phyloP scores from a whole-genome alignment of 2,113 vertebrate species.

The Strix aluco region DNA sequence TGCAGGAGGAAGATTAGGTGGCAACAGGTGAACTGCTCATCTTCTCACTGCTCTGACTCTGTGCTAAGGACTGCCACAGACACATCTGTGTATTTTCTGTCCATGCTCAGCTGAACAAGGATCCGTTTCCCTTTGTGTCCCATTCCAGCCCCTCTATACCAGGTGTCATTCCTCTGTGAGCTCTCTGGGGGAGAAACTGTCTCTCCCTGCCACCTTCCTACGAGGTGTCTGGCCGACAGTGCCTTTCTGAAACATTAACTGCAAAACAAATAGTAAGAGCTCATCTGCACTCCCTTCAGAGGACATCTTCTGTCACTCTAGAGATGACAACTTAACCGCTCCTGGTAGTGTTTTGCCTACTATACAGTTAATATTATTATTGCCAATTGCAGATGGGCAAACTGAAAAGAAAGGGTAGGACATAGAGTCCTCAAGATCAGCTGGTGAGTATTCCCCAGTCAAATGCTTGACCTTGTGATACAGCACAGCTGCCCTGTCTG shows the following conservation, averaged over 20 bases:
- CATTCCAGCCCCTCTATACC: neutral
- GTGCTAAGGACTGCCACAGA: neutral
- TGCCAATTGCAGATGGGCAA: neutral
- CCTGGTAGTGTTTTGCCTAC: neutral
- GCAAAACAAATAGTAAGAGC: neutral
- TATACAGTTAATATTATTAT: too few species aligned
- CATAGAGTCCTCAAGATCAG: neutral
- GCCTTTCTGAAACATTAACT: neutral
- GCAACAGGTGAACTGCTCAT: neutral
- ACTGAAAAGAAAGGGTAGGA: neutral
- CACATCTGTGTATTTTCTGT: neutral
- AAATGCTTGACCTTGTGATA: neutral
- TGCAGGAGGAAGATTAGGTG: neutral
- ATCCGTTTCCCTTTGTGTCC: neutral
- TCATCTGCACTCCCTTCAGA: neutral
- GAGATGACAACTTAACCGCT: neutral
- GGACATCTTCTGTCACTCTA: neutral
- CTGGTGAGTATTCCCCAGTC: neutral
- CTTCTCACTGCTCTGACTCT: neutral
- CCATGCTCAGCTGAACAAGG: neutral
- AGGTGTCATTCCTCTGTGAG: neutral
- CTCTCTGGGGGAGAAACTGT: neutral
- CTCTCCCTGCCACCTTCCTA: neutral
- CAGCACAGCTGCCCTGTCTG: rapidly evolving
- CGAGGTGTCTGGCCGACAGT: neutral